Conservation (phyloP, 2,888 invertebrate genomes). For the Cataglyphis cursor region DNA sequence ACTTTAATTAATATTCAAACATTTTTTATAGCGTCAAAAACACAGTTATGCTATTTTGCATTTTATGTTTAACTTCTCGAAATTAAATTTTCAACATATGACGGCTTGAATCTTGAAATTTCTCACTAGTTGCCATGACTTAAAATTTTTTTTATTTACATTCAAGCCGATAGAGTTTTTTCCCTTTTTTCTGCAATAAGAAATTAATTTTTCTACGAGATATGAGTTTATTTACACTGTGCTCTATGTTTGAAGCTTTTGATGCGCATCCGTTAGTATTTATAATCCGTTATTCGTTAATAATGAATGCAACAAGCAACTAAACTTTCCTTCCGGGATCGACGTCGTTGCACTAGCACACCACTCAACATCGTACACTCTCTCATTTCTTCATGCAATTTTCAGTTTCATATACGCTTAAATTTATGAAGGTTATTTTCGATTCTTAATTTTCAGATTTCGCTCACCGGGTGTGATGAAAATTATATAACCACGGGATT, state of each 20-base stretch:
- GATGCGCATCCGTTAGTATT: constrained; percentile 63
- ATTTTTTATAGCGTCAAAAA: not conserved
- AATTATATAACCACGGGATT: constrained; percentile 68
- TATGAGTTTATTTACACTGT: not conserved
- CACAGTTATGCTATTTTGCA: not conserved
- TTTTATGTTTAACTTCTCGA: not conserved
- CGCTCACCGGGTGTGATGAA: constrained; percentile 60
- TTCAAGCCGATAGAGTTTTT: not conserved
- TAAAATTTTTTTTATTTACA: not conserved
- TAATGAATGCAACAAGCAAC: constrained; percentile 76
- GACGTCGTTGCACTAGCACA: constrained; percentile 50
- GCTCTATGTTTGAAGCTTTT: constrained; percentile 29
- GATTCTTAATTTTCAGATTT: constrained; percentile 55
- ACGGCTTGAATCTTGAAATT: not conserved
- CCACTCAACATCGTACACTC: constrained; percentile 44
- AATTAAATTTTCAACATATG: not conserved
- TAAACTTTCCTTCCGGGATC: constrained; percentile 85
- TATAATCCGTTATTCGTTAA: constrained; percentile 74
- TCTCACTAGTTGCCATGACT: not conserved
- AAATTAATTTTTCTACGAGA: not conserved
- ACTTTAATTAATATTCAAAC: not conserved
- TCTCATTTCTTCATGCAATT: constrained; percentile 43
- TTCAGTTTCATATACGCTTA: constrained; percentile 70
- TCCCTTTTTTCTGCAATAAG: not conserved
- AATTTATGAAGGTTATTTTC: constrained; percentile 77